phyloP scores from a whole-genome alignment of 2,797 vertebrate genomes.

The Tauraco hartlaubi region DNA sequence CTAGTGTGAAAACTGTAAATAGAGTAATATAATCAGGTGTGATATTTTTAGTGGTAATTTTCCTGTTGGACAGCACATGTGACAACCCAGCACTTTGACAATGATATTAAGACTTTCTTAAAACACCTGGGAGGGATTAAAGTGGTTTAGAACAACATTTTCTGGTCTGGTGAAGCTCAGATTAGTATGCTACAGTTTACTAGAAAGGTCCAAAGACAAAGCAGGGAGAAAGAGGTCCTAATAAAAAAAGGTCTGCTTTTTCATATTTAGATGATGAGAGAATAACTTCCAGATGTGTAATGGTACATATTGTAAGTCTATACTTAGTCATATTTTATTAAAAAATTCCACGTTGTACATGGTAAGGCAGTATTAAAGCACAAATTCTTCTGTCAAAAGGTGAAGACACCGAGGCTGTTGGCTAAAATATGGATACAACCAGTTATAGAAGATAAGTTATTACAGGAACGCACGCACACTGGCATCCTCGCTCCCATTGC shows the following conservation, averaged over 20 bases:
- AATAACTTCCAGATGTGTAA: neutral
- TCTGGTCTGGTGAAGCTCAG: neutral
- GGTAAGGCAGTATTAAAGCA: neutral
- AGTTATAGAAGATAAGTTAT: neutral
- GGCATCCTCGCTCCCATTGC: neutral
- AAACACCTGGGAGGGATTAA: neutral
- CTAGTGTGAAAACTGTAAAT: neutral
- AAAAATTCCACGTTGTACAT: neutral
- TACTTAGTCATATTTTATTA: neutral
- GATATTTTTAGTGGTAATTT: neutral
- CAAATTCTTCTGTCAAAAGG: neutral
- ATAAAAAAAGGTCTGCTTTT: neutral
- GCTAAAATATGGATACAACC: neutral
- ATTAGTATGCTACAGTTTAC: neutral
- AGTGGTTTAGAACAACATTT: neutral
- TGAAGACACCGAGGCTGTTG: neutral
- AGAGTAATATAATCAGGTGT: neutral
- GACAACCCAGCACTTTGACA: neutral
- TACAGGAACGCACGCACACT: accelerated
- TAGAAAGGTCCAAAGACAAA: neutral
- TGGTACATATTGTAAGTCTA: neutral
- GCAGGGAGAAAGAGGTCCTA: neutral
- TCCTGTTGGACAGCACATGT: neutral
- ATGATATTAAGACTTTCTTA: neutral
- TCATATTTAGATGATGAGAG: neutral